Percentiles rank a stretch among this genome's conserved stretches.
Evolutionary conservation across 2,888 invertebrate genomes (phyloP).

Genomic region (Acanthococcus lagerstroemiae): DNA sequence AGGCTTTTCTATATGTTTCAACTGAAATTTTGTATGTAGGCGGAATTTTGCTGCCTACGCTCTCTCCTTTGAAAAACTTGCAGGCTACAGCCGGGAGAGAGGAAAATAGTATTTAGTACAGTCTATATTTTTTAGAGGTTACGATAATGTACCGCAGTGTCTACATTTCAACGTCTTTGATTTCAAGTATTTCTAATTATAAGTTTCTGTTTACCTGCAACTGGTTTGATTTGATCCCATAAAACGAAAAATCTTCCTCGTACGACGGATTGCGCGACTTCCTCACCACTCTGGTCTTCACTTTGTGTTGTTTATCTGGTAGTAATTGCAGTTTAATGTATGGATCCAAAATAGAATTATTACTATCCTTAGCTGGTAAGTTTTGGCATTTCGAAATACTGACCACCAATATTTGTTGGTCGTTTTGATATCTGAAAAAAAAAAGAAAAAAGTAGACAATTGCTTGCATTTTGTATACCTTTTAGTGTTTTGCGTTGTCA

Average conservation of each 20-base stretch:
- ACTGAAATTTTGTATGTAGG: no score
- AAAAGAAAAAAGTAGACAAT: background rate
- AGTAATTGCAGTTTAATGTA: constrained; percentile 95
- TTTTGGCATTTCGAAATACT: constrained; percentile 84
- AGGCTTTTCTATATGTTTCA: no score
- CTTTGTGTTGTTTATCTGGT: constrained; percentile 96
- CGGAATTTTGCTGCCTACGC: no score
- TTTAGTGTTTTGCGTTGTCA: background rate
- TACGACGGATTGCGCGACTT: constrained; percentile 94
- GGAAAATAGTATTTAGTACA: no score
- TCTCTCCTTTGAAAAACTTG: no score
- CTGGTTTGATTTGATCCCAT: constrained; percentile 79
- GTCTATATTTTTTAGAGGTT: no score
- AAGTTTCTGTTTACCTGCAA: constrained; percentile 56
- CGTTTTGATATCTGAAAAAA: constrained; percentile 65
- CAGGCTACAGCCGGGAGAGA: no score
- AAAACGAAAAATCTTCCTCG: constrained; percentile 98
- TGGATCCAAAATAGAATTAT: constrained; percentile 78
- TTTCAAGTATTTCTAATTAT: no score
- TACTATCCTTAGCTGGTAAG: constrained; percentile 73
- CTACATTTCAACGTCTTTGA: no score
- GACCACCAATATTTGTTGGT: constrained; percentile 82
- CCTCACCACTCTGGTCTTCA: constrained; percentile 89
- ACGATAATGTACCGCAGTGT: no score
- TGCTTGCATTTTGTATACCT: no score